Evolutionary conservation across 2,797 vertebrate species (phyloP), one percentile per base, ranked within the genome.

Genomic region (Paramormyrops hopkinsi): DNA sequence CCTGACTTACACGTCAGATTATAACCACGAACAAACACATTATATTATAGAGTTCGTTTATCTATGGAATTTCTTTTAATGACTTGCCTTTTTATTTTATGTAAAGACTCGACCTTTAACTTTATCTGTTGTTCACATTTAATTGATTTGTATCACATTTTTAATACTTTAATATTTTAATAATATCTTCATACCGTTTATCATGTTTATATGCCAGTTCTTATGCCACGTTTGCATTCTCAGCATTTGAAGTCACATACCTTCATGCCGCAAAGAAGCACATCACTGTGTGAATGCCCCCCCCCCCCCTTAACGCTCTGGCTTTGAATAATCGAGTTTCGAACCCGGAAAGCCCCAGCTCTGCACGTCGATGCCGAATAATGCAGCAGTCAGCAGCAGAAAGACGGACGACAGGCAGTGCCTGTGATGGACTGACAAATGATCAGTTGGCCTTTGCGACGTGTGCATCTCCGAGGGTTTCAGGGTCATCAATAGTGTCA

Each of bases 401-500:
- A 91, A 93, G 94, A 94, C 92, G 92, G 82, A 91, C 88, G 54
- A 89, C 92, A 92, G 44, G 90, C 91, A 91, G 92, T 90, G 93
- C 92, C 90, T 93, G 93, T 91, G 90, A 88, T 86, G 59, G 89
- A 92, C 56, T 91, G 93, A 93, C 90, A 88, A 41, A 90, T 22
- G 87, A 85, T 54, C n/a, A 22, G 25, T 22, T n/a, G 76, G 56
- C 73, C 53, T 62, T 50, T 88, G 90, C 65, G 86, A 90, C 90
- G 93, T 93, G 53, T 59, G 92, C 92, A 91, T 92, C 93, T 54
- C 17, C n/a, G 90, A 93, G 93, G 94, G 91, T 90, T n/a, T n/a
- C 17, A 89, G 37, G 54, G 89, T 90, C 91, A 96, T 96, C 95
- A 94, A 94, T 96, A 95, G 95, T 83, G 0, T 1, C 91, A 92